Percentiles rank a stretch among this genome's conserved stretches.
These are phyloP conservation scores for Argya squamiceps DNA, from an alignment of 2,797 vertebrate genomes.

Conservation along the genomic window DNA sequence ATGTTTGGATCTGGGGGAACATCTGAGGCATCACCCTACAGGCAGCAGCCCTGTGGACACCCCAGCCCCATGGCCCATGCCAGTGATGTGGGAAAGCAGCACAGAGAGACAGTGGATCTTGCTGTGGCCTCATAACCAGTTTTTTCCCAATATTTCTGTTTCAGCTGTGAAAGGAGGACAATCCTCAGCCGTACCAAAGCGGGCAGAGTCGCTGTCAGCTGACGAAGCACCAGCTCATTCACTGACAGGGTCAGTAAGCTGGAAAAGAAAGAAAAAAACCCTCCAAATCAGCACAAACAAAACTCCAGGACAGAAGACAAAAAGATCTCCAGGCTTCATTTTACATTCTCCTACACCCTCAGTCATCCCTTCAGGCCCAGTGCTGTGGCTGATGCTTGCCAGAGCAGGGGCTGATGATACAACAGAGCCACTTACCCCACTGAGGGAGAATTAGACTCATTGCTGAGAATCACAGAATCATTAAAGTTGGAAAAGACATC, in stretches of 20 bases:
- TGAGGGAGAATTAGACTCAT: accelerated
- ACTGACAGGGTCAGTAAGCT: constrained; percentile 17
- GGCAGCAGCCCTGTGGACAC: neutral
- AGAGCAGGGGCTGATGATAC: neutral
- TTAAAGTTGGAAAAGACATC: neutral
- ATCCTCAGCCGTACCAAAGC: constrained; percentile 2
- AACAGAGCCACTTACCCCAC: neutral
- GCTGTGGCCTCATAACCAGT: accelerated
- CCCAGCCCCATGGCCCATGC: accelerated
- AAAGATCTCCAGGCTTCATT: neutral
- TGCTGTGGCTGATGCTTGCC: accelerated
- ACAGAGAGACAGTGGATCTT: accelerated
- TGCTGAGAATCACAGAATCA: neutral
- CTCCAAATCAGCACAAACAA: neutral
- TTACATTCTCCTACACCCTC: accelerated
- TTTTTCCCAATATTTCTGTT: neutral
- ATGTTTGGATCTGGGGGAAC: neutral
- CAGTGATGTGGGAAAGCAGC: neutral
- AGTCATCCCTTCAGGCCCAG: neutral
- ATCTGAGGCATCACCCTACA: accelerated
- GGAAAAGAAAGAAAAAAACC: neutral
- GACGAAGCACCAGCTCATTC: neutral
- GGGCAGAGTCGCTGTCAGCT: neutral
- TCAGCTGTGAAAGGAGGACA: neutral
- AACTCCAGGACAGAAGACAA: neutral